Evolutionary conservation across 2,113 vertebrate genomes (phyloP).

Genomic region (Scomber colias): DNA sequence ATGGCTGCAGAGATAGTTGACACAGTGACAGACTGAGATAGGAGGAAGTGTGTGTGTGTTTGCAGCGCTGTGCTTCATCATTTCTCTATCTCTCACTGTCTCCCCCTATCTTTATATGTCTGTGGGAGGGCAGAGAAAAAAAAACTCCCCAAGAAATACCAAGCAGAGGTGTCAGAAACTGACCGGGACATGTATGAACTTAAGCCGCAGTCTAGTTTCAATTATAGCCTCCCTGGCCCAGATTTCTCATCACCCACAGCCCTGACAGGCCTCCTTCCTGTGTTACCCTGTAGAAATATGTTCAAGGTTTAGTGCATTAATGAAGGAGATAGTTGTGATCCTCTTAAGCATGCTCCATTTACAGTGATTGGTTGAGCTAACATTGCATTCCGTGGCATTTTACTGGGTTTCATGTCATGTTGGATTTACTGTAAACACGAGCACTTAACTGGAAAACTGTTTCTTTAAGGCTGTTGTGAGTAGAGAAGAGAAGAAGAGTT

Average conservation of each 20-base stretch:
- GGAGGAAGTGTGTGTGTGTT: slow-evolving; percentile 50
- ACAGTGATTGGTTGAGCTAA: not conserved
- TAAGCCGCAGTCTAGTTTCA: slow-evolving; percentile 1
- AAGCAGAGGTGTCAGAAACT: slow-evolving; percentile 55
- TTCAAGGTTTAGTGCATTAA: slow-evolving; percentile 11
- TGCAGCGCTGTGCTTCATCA: slow-evolving; percentile 47
- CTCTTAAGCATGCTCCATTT: slow-evolving; percentile 1
- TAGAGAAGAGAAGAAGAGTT: too few relatives aligned
- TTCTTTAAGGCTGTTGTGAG: not conserved
- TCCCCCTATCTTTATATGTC: slow-evolving; percentile 9
- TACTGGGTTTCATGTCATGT: not conserved
- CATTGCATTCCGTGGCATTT: not conserved
- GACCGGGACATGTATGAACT: slow-evolving; percentile 36
- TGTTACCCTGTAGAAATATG: not conserved
- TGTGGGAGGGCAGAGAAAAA: slow-evolving; percentile 9
- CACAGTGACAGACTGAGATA: slow-evolving; percentile 59
- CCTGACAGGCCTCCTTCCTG: not conserved
- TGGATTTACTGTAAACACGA: slow-evolving; percentile 29
- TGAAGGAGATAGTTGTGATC: not conserved
- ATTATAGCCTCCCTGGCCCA: slow-evolving; percentile 1
- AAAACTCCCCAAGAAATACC: slow-evolving; percentile 43
- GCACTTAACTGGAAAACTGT: slow-evolving; percentile 4
- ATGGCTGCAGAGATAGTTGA: slow-evolving; percentile 63
- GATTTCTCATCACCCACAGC: not conserved
- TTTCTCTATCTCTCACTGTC: slow-evolving; percentile 41